These are phyloP conservation scores for Steinernema hermaphroditum DNA, from an alignment of 2,888 invertebrate genomes.

Conservation along the genomic window DNA sequence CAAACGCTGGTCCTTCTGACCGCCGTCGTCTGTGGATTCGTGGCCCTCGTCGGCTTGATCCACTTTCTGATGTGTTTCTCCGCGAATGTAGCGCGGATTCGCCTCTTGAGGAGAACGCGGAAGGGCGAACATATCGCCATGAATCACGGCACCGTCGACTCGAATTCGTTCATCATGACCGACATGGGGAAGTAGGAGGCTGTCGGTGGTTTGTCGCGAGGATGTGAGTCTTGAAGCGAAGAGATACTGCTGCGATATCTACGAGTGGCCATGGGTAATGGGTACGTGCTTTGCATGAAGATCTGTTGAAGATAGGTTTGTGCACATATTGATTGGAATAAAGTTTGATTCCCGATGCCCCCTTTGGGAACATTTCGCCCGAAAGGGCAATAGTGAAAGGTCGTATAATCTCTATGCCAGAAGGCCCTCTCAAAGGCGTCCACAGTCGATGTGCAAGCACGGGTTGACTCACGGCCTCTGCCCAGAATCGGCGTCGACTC, in stretches of 20 bases:
- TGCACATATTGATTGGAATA: too few species aligned
- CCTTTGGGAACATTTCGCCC: too few species aligned
- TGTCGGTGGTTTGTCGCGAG: too few species aligned
- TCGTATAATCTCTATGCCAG: too few species aligned
- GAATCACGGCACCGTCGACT: conserved; percentile 34
- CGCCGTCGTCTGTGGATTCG: conserved; percentile 24
- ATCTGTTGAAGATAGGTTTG: too few species aligned
- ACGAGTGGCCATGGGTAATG: background rate
- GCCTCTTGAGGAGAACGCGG: conserved; percentile 8
- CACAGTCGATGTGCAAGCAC: too few species aligned
- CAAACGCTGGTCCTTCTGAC: background rate
- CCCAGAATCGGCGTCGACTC: background rate
- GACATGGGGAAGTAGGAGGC: conserved; percentile 34
- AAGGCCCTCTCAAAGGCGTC: too few species aligned
- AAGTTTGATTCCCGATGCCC: too few species aligned
- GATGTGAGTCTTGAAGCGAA: background rate
- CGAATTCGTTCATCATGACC: conserved; percentile 33
- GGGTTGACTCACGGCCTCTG: background rate
- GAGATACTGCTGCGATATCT: background rate
- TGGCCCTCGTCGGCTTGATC: conserved; percentile 24
- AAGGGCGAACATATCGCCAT: conserved; percentile 33
- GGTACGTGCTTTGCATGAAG: too few species aligned
- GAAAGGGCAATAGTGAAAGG: too few species aligned
- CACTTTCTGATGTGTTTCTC: conserved; percentile 28
- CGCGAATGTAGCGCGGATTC: conserved; percentile 5